Base-by-base conservation (phyloP, 2,888 invertebrate genomes). In the Drosophila fungiperda region DNA sequence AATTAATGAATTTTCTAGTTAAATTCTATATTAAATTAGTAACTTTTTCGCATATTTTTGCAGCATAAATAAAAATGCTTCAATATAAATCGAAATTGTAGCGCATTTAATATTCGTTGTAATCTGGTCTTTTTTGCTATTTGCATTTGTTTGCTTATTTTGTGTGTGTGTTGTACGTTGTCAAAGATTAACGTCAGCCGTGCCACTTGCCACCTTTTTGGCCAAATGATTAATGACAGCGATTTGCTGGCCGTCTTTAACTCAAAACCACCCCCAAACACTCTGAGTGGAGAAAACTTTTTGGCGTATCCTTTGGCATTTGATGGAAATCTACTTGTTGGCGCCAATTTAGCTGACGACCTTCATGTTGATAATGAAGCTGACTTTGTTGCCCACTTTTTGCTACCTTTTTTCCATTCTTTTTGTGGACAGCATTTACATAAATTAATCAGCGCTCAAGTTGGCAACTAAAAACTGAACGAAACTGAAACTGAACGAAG, bases 221-320 rank as follows among this genome's bases (percentile, higher is more conserved):
- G 72, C 78, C 81, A 80, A 86, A 83, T 90, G 90, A 90, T 90
- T 90, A 90, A 90, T 90, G 90, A 87, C 82, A 78, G 77, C 80
- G 69, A 89, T 83, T 87, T 76, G 76, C 66, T 76, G 76, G 32
- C 61, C 55, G 23, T 50, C 65, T 20, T 48, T 48, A 35, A 33
- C 45, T 36, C 15, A 38, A 15, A 26, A 9, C 36, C 17, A 35
- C 38, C n/a, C n/a, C 23, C 9, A 29, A 29, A 29, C 5, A 29
- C 29, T 29, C 29, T 29, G 54, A 64, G 71, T 33, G 33, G 38
- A 36, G 23, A 49, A 58, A 36, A 64, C 45, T 57, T 65, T 64
- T 45, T 35, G 50, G 70, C 68, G 58, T 66, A 54, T 73, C 80
- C 73, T 68, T 75, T 61, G 68, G 49, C 75, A 40, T 73, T 77